Base-by-base conservation (phyloP, 2,113 vertebrate genomes). In the Antigone vipio region DNA sequence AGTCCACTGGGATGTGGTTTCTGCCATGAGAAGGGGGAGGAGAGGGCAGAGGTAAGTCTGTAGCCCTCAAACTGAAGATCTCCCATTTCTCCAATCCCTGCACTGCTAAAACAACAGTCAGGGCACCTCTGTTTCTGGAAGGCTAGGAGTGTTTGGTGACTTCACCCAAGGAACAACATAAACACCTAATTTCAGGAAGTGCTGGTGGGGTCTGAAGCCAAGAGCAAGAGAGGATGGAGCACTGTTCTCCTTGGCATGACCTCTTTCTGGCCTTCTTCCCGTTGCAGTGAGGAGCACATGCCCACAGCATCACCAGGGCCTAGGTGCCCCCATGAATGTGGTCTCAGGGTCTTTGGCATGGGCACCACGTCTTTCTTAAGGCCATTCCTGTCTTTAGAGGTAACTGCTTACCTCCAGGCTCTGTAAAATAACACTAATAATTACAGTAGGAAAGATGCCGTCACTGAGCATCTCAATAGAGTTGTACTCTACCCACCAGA, bases 351-450 rank as follows among this genome's bases (percentile, higher is more conserved):
- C 50, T 84, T 74, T 79, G 45, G 17, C 10, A 30, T 9, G 30
- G 22, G 14, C 14, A 68, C 3, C 0, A 0, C 1, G 0, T 27
- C 56, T 79, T 19, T 83, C n/a, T 69, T 22, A 47, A 75, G 23
- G 56, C 4, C 15, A 9, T 18, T 60, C 11, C 18, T 45, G 13
- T 22, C 13, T 55, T 74, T 56, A 64, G 45, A 74, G 69, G 22
- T 59, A 45, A 32, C 16, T 55, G 21, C 5, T 78, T 74, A 9
- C 9, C 17, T 78, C 49, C 2, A 1, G 12, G 19, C 9, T 88
- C 69, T 40, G 38, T 49, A 59, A 82, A 92, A 59, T 35, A 60
- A 9, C 27, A n/a, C 26, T 49, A 35, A n/a, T 26, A 38, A 38
- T 42, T 29, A 15, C 45, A 55, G 8, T 6, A 68, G 21, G 20